Evolutionary conservation across 2,888 invertebrate species (phyloP).

Genomic region (Euzophera pinguis): DNA sequence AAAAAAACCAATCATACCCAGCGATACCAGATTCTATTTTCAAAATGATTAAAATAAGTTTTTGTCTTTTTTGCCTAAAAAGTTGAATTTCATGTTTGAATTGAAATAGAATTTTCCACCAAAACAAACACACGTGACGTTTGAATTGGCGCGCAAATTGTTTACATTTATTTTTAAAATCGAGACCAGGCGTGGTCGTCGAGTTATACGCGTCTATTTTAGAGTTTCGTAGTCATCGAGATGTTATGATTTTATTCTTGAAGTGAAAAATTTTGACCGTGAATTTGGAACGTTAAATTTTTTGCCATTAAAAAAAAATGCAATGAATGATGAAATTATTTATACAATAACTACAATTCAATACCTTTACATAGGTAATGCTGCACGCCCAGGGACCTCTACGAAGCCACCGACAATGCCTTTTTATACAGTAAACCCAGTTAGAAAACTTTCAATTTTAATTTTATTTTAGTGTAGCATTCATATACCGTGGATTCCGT

Average conservation of each 20-base stretch:
- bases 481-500: too few relatives aligned
- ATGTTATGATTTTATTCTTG: neutral
- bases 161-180: constrained; percentile 57
- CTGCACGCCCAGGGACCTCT: too few relatives aligned
- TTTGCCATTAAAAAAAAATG: neutral
- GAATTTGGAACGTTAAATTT: neutral
- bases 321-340: too few relatives aligned
- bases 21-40: too few relatives aligned
- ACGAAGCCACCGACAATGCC: too few relatives aligned
- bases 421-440: too few relatives aligned
- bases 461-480: too few relatives aligned
- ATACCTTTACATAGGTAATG: too few relatives aligned
- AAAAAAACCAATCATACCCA: too few relatives aligned
- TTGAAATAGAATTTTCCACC: constrained; percentile 15
- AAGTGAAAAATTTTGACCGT: neutral
- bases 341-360: too few relatives aligned
- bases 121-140: constrained; percentile 43
- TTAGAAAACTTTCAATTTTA: too few relatives aligned
- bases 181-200: constrained; percentile 33
- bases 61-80: neutral
- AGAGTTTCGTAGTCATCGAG: neutral
- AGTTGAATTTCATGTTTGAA: neutral
- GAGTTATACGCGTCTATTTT: constrained; percentile 18
- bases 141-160: constrained; percentile 49
- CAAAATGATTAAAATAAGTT: too few relatives aligned